Evolutionary conservation across 2,888 invertebrate genomes (phyloP).

Genomic region (Leucophenga maculata): DNA sequence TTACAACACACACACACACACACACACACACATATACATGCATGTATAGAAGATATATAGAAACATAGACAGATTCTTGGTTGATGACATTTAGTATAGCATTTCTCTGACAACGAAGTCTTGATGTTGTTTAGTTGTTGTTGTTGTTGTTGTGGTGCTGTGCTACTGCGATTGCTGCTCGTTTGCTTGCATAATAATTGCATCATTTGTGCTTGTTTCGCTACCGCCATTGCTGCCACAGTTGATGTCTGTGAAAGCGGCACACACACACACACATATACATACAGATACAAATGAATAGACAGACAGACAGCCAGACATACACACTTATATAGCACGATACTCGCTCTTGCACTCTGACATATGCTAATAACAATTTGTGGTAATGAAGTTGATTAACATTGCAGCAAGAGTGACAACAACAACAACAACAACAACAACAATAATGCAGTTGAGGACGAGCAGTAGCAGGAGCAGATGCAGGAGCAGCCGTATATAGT

Average conservation of each 20-base stretch:
- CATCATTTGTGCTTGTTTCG: conserved; percentile 57
- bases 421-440: conserved; percentile 45
- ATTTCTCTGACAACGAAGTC: neutral
- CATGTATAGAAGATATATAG: neutral
- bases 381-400: conserved; percentile 66
- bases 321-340: neutral
- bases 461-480: too few species aligned
- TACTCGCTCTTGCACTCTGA: conserved; percentile 46
- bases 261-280: neutral
- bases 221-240: conserved; percentile 25
- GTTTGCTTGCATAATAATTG: conserved; percentile 48
- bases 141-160: conserved; percentile 1
- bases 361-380: conserved; percentile 67
- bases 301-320: neutral
- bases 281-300: neutral
- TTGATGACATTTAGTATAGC: conserved; percentile 14
- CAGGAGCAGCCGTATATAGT: neutral
- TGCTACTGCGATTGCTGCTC: conserved; percentile 7
- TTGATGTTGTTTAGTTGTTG: conserved; percentile 14
- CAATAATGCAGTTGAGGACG: too few species aligned
- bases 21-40: neutral
- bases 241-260: neutral
- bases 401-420: conserved; percentile 64
- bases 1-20: conserved; percentile 1
- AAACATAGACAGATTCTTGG: conserved; percentile 3